Base-by-base conservation (phyloP, 30 jellyfish, hydroid and myxozoan species). In the Euphysa ruthae region DNA sequence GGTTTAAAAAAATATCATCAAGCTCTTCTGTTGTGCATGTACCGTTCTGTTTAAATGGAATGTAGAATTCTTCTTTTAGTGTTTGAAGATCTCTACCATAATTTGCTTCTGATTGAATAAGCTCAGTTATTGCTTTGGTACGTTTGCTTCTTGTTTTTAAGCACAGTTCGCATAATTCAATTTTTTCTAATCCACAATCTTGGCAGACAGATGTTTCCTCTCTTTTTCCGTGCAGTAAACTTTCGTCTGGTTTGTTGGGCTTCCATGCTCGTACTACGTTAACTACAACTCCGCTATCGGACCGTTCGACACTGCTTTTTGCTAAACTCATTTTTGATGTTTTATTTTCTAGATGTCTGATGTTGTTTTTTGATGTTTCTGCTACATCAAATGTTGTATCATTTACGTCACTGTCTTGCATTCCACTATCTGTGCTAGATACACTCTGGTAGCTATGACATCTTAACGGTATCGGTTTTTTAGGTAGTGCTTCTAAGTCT, bases 91-190 rank as follows among this genome's bases (percentile, higher is more conserved):
- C 96, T 50, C 78, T 73, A 0, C 96, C 96, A 58, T 74, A 85
- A 55, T 85, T 85, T 20, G 78, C 69, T 65, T 85, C 96, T 0
- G 96, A 77, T 38, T 85, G 92, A 61, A 85, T 85, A 58, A 85
- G 79, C 43, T 85, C 96, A 10, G 78, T 82, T 33, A 85, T 65
- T 15, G 96, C 96, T 73, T 85, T 93, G 54, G 78, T 85, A 20
- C 96, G 81, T 33, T 85, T 93, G 19, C 62, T 74, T 65, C 93
- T 65, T 60, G 64, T 61, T 28, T 43, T 55, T 30, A 33, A 61
- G 49, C 96, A 85, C 38, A 44, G 49, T 43, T 31, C 64, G 79
- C 96, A 85, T 1, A 78, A 57, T 2, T 43, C 56, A 13, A 13
- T 65, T 18, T 24, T 16, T 14, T 26, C 65, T 44, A 0, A 0